A percentile compares a stretch with the other conserved stretches of the same genome.
Conservation (phyloP, 2,113 vertebrate species). For the Hiodon tergisus region DNA sequence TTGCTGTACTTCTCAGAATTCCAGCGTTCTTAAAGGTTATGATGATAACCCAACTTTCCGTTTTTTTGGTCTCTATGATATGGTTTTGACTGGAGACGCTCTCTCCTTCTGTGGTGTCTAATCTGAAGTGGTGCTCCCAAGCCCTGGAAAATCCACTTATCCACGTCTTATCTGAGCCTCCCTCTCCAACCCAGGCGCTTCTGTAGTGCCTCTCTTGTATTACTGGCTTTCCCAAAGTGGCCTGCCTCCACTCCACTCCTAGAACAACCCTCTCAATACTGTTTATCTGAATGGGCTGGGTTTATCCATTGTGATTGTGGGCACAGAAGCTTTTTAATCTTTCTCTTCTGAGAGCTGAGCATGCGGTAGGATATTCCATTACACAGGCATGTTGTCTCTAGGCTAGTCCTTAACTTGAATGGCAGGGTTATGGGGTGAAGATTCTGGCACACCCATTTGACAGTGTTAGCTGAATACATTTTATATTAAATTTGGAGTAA, state of each 20-base stretch:
- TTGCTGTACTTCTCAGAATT: too few species aligned
- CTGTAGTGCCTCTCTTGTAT: slow-evolving; percentile 4
- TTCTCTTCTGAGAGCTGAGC: not conserved
- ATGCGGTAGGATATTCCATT: not conserved
- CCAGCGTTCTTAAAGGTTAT: too few species aligned
- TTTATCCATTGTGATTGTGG: not conserved
- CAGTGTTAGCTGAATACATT: too few species aligned
- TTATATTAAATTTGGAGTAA: too few species aligned
- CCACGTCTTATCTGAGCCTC: not conserved
- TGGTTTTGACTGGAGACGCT: not conserved
- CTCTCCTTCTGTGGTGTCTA: not conserved
- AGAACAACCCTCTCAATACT: too few species aligned
- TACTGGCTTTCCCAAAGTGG: slow-evolving; percentile 4
- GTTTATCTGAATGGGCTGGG: not conserved
- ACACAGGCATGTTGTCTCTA: too few species aligned
- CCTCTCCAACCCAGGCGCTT: not conserved
- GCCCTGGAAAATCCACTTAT: not conserved
- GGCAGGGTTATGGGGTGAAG: too few species aligned
- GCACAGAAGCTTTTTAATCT: not conserved
- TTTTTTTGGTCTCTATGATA: too few species aligned
- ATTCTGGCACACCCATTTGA: too few species aligned
- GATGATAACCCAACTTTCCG: too few species aligned
- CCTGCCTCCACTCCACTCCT: not conserved
- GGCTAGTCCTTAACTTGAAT: too few species aligned
- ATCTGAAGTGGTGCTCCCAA: slow-evolving; percentile 8